A percentile compares a stretch with the other conserved stretches of the same genome.
These are phyloP conservation scores for Odiellus spinosus DNA, from an alignment of 2,888 invertebrate species.

Conservation along the genomic window DNA sequence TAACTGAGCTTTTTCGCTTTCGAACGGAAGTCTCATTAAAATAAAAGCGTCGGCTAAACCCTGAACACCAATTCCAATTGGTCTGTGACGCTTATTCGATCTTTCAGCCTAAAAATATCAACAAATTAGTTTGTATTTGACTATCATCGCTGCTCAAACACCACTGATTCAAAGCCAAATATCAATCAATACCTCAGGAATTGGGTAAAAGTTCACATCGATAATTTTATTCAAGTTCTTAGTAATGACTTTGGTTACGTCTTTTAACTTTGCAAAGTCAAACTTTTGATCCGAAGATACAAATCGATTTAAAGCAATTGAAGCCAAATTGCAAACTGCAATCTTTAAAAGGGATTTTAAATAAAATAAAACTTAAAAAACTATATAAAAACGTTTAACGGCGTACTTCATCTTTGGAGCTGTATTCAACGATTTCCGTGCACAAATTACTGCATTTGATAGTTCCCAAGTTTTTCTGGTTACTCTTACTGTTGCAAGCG, in stretches of 20 bases:
- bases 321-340: conserved; percentile 95
- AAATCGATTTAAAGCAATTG: conserved; percentile 89
- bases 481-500: conserved; percentile 88
- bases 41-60: conserved; percentile 95
- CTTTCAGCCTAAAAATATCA: conserved; percentile 32
- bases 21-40: conserved; percentile 80
- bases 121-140: not conserved
- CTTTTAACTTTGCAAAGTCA: conserved; percentile 71
- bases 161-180: not conserved
- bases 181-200: conserved; percentile 54
- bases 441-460: conserved; percentile 96
- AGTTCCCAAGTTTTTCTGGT: conserved; percentile 94
- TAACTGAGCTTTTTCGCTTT: conserved; percentile 63
- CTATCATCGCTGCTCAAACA: not conserved
- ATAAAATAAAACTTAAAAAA: not conserved
- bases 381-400: conserved; percentile 3
- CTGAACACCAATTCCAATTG: conserved; percentile 79
- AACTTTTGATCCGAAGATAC: conserved; percentile 46
- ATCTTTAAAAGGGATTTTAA: conserved; percentile 36
- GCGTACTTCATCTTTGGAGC: conserved; percentile 63
- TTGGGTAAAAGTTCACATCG: conserved; percentile 88
- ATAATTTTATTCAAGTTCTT: conserved; percentile 91
- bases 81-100: conserved; percentile 63
- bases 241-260: conserved; percentile 73
- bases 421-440: conserved; percentile 94